Evolutionary conservation across 2,113 vertebrate species (phyloP).

Genomic region (Paraplagusia blochii): DNA sequence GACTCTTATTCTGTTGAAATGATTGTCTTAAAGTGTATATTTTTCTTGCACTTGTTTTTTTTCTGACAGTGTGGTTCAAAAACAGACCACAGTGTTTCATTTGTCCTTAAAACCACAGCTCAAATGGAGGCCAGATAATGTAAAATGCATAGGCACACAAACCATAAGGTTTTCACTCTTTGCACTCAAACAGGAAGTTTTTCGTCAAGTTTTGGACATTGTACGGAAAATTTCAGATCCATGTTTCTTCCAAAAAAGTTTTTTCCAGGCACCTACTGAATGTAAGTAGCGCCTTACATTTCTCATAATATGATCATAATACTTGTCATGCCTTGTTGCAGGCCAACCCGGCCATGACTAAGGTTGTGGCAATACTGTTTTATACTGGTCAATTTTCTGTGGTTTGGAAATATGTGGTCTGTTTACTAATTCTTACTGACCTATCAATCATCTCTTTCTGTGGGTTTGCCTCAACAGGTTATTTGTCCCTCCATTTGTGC

Average conservation of each 20-base stretch:
- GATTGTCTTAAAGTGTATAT: constrained; percentile 42
- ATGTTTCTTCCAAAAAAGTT: constrained; percentile 65
- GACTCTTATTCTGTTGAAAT: constrained; percentile 31
- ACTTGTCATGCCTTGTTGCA: constrained; percentile 70
- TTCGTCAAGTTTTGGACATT: constrained; percentile 51
- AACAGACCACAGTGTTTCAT: constrained; percentile 81
- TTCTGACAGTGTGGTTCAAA: constrained; percentile 70
- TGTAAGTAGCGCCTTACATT: constrained; percentile 74
- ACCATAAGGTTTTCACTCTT: constrained; percentile 56
- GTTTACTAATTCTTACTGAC: constrained; percentile 71
- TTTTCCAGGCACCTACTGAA: constrained; percentile 77
- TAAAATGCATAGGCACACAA: constrained; percentile 64
- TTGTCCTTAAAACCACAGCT: constrained; percentile 79
- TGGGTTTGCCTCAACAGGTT: constrained; percentile 74
- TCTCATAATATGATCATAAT: constrained; percentile 57
- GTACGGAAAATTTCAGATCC: constrained; percentile 66
- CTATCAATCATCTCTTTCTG: constrained; percentile 73
- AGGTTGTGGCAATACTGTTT: constrained; percentile 68
- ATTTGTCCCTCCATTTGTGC: constrained; percentile 67
- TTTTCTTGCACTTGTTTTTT: constrained; percentile 51
- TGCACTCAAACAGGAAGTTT: constrained; percentile 33
- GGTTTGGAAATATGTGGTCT: constrained; percentile 84
- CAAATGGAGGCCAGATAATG: constrained; percentile 67
- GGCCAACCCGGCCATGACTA: constrained; percentile 70
- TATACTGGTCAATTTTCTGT: constrained; percentile 78